Conservation (phyloP, 2,888 invertebrate genomes). For the Luperina nickerlii region DNA sequence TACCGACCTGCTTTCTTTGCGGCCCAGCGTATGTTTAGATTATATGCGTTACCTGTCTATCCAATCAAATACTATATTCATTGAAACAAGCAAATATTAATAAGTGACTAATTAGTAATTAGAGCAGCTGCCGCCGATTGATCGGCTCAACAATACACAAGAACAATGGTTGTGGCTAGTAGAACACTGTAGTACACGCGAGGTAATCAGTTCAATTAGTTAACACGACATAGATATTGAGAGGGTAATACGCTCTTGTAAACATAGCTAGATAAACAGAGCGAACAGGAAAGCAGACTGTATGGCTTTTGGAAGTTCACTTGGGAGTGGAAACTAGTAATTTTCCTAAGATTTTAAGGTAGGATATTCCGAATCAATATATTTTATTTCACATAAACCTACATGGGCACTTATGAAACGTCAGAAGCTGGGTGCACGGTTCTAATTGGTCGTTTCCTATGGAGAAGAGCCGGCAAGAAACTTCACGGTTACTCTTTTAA, state of each 20-base stretch:
- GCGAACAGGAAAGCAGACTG: not conserved
- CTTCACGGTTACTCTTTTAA: too few relatives aligned
- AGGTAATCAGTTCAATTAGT: slow-evolving; percentile 50
- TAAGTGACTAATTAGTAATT: slow-evolving; percentile 41
- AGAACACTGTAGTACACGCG: slow-evolving; percentile 3
- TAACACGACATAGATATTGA: slow-evolving; percentile 15
- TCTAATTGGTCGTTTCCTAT: not conserved
- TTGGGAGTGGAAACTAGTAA: not conserved
- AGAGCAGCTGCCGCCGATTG: slow-evolving; percentile 40
- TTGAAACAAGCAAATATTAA: slow-evolving; percentile 22
- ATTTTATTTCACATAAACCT: not conserved
- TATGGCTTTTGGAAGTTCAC: not conserved
- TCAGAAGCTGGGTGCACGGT: not conserved
- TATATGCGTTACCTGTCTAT: not conserved
- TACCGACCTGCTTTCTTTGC: not conserved
- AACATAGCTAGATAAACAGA: not conserved
- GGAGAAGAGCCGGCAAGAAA: too few relatives aligned
- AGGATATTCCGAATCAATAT: not conserved
- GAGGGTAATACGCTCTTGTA: not conserved
- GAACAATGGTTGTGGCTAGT: slow-evolving; percentile 28
- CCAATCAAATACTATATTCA: slow-evolving; percentile 18
- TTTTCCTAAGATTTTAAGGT: not conserved
- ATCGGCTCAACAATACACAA: slow-evolving; percentile 7
- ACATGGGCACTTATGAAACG: too few relatives aligned
- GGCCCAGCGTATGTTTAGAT: not conserved